A percentile compares a stretch with the other conserved stretches of the same genome.
Conservation (phyloP, 2,797 vertebrate species). For the Otus scops region DNA sequence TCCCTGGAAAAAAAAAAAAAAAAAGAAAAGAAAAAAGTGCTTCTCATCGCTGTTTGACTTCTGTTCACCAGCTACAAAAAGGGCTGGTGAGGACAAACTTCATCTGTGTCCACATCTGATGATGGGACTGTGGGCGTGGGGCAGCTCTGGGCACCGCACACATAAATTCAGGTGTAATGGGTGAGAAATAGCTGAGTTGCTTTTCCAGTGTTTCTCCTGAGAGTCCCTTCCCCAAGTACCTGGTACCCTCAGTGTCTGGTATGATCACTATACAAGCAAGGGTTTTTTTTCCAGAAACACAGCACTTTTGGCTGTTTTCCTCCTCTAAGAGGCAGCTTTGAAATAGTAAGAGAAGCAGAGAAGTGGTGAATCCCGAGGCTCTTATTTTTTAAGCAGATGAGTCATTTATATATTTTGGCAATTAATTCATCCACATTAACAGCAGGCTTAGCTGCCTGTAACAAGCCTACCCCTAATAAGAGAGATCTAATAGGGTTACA, state of each 20-base stretch:
- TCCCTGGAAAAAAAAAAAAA: not conserved
- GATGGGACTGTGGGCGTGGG: not conserved
- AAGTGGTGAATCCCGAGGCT: not conserved
- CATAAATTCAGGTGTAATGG: fast-evolving
- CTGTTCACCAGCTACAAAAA: not conserved
- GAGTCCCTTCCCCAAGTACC: not conserved
- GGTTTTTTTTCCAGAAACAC: not conserved
- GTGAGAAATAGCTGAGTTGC: not conserved
- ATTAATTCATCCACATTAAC: not conserved
- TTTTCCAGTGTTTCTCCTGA: not conserved
- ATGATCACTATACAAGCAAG: fast-evolving
- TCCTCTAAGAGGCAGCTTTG: not conserved
- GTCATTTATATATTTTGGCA: not conserved
- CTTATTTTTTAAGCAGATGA: not conserved
- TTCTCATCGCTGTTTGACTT: not conserved
- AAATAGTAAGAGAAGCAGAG: not conserved
- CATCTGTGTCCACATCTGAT: not conserved
- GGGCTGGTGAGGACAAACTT: not conserved
- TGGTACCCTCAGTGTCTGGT: fast-evolving
- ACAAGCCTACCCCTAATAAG: not conserved
- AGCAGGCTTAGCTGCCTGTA: not conserved
- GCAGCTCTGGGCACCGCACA: fast-evolving
- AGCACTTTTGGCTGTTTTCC: not conserved
- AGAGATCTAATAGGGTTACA: not conserved
- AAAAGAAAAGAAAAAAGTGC: too few species aligned